phyloP scores from a whole-genome alignment of 1,140 invertebrate species.

The Acromyrmex charruanus region DNA sequence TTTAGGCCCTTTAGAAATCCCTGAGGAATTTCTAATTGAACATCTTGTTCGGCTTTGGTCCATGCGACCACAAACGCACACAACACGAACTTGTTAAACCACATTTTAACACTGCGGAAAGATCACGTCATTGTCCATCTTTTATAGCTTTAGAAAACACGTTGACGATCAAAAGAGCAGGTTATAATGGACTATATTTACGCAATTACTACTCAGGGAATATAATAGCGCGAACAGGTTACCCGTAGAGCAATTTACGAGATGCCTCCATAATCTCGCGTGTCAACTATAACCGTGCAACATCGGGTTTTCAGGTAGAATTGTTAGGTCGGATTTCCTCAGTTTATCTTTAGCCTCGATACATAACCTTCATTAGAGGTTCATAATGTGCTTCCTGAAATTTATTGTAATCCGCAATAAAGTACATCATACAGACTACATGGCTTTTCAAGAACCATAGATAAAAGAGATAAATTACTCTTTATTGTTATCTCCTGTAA shows the following conservation, averaged over 20 bases:
- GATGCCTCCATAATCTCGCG: constrained; percentile 46
- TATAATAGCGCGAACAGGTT: constrained; percentile 50
- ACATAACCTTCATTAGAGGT: constrained; percentile 48
- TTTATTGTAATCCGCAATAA: constrained; percentile 37
- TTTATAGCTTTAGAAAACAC: constrained; percentile 36
- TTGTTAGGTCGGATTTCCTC: constrained; percentile 62
- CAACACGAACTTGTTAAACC: constrained; percentile 69
- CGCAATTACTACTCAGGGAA: constrained; percentile 28
- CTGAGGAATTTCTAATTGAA: constrained; percentile 79
- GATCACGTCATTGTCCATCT: background rate
- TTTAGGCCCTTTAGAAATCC: constrained; percentile 81
- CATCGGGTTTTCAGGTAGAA: constrained; percentile 45
- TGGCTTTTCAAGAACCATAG: constrained; percentile 28
- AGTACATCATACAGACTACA: constrained; percentile 14
- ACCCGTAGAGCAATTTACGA: constrained; percentile 43
- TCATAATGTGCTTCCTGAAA: constrained; percentile 56
- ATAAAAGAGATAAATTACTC: constrained; percentile 30
- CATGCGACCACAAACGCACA: constrained; percentile 65
- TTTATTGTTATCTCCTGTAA: constrained; percentile 11
- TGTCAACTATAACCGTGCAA: constrained; percentile 48
- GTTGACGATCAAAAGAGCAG: constrained; percentile 6
- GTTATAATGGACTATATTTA: constrained; percentile 47
- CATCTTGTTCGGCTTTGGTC: constrained; percentile 73
- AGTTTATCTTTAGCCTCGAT: constrained; percentile 56
- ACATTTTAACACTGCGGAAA: constrained; percentile 72